phyloP scores from a whole-genome alignment of 2,888 invertebrate species.

The Lithosia quadra region DNA sequence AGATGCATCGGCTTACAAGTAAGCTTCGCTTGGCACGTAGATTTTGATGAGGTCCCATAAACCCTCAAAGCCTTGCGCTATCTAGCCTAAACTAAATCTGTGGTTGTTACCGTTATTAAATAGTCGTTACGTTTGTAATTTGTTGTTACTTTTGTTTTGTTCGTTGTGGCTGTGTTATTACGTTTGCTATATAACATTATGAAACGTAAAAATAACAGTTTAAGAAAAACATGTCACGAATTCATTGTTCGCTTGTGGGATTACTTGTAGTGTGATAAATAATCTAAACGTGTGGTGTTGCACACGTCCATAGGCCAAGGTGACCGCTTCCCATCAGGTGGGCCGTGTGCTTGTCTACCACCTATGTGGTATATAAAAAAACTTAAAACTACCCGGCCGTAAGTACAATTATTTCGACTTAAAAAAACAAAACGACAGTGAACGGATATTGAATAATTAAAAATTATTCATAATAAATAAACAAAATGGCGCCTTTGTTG shows the following conservation, averaged over 20 bases:
- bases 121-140: slow-evolving; percentile 1
- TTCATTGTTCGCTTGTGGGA: not conserved
- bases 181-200: not conserved
- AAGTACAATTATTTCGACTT: not conserved
- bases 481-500: slow-evolving; percentile 6
- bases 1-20: not conserved
- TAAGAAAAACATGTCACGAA: not conserved
- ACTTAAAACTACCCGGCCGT: not conserved
- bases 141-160: slow-evolving; percentile 1
- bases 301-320: too few species aligned
- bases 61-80: not conserved
- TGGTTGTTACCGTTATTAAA: slow-evolving; percentile 4
- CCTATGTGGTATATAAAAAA: too few species aligned
- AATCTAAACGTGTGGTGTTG: too few species aligned
- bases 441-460: slow-evolving; percentile 4
- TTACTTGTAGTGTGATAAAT: not conserved
- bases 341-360: too few species aligned
- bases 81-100: not conserved
- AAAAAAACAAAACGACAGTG: not conserved
- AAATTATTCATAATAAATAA: slow-evolving; percentile 9
- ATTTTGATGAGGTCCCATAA: not conserved
- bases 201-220: not conserved
- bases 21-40: not conserved
- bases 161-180: not conserved
- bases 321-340: too few species aligned